phyloP scores from a whole-genome alignment of 2,113 vertebrate species.

The Callionymus lyra region DNA sequence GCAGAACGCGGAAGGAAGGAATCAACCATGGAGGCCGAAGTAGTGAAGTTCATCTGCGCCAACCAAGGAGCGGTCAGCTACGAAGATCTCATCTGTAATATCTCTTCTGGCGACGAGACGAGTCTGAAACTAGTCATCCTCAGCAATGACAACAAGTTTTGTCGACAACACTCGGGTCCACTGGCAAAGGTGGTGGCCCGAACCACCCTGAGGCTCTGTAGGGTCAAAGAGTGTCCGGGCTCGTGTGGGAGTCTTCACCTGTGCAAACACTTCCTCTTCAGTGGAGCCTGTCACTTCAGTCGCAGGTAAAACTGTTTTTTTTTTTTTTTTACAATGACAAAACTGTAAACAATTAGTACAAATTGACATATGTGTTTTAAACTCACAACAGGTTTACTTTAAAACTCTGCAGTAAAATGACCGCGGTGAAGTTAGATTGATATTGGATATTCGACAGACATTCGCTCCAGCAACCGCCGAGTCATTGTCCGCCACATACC shows the following conservation, averaged over 20 bases:
- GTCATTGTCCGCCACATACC: no score
- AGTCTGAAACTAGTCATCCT: background rate
- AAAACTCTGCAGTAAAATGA: no score
- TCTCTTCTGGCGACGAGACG: accelerated
- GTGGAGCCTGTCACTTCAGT: slow-evolving; percentile 14
- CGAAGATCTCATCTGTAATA: slow-evolving; percentile 6
- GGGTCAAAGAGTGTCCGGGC: slow-evolving; percentile 22
- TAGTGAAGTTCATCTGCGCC: slow-evolving; percentile 36
- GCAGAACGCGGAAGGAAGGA: no score
- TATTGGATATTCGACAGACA: no score
- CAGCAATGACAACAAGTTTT: background rate
- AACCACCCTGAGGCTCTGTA: slow-evolving; percentile 43
- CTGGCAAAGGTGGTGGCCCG: slow-evolving; percentile 43
- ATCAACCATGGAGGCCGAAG: slow-evolving; percentile 1
- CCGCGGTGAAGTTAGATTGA: no score
- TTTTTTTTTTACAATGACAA: background rate
- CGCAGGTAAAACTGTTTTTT: slow-evolving; percentile 10
- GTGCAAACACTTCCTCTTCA: slow-evolving; percentile 50
- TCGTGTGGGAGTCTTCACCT: slow-evolving; percentile 47
- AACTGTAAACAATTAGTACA: no score
- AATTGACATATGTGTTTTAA: no score
- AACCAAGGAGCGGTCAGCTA: slow-evolving; percentile 24
- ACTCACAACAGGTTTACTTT: no score
- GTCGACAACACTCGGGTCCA: background rate
- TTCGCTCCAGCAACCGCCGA: no score